Evolutionary conservation across 2,113 vertebrate genomes (phyloP), one percentile per base, ranked within the genome.

Genomic region (Leucopsar rothschildi): DNA sequence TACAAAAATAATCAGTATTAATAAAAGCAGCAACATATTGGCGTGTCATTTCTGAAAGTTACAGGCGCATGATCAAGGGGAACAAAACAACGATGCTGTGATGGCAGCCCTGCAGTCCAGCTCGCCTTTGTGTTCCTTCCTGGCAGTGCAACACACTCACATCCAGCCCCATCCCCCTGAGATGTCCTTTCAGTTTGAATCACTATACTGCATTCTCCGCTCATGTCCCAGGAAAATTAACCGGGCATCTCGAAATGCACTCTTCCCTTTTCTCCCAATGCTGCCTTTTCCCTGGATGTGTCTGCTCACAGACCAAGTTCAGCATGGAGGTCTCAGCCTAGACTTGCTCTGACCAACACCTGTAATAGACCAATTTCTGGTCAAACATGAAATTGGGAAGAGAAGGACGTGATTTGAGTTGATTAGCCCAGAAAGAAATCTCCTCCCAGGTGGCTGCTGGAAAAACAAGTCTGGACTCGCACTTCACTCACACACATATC

Each of bases 241-340:
- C 5, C 1, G 0, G 28, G 13, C 22, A 75, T 49, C 52, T n/a
- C 0, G 0, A 89, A 90, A 40, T 18, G 9, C 1, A 4, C 23
- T 55, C 52, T 72, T 66, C 49, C 22, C 40, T 75, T 50, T 66
- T 37, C 44, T 39, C 64, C 35, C 35, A 35, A 0, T 0, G 10
- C 42, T 78, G 60, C 49, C 31, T 91, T 70, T 60, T 39, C 70
- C 55, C 25, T 22, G 19, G 22, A 45, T 52, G 29, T 12, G 22
- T 31, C 68, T 61, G 61, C 55, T 75, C 66, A 50, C 25, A 6
- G 2, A 1, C 33, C 6, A 31, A 25, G 28, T 16, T 63, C 64
- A 75, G 44, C 25, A 18, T 10, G 12, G 25, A 55, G 47, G 14
- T 39, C 50, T 82, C 60, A 16, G 63, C 44, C 71, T 45, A 44